These are phyloP conservation scores for Phrynocephalus forsythii DNA, from an alignment of 2,797 vertebrate species.

Conservation along the genomic window DNA sequence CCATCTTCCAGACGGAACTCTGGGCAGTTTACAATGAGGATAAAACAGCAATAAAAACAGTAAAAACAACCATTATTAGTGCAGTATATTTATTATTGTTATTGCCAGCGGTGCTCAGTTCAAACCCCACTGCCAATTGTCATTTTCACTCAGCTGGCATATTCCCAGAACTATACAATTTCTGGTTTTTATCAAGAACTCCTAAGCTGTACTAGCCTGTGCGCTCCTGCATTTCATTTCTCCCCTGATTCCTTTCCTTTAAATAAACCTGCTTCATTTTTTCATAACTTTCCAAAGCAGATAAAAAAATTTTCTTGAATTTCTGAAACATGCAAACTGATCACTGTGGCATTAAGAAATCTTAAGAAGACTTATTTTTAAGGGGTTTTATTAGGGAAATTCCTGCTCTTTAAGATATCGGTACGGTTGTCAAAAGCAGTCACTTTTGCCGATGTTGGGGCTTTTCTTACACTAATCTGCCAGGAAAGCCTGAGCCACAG, in stretches of 20 bases:
- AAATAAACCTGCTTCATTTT: constrained; percentile 75
- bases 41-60: too few species aligned
- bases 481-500: constrained; percentile 80
- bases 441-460: constrained; percentile 80
- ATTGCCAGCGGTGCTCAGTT: constrained; percentile 64
- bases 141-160: constrained; percentile 72
- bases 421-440: constrained; percentile 80
- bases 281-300: constrained; percentile 79
- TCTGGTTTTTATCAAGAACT: constrained; percentile 71
- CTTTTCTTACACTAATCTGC: constrained; percentile 82
- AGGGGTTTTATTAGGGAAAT: constrained; percentile 80
- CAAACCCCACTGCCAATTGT: constrained; percentile 71
- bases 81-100: constrained; percentile 5
- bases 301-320: constrained; percentile 79
- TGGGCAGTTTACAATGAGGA: too few species aligned
- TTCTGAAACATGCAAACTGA: constrained; percentile 81
- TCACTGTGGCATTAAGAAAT: constrained; percentile 80
- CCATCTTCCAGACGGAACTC: too few species aligned
- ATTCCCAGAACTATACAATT: constrained; percentile 76
- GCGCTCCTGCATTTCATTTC: constrained; percentile 71
- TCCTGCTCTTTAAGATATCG: constrained; percentile 80
- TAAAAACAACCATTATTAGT: neutral
- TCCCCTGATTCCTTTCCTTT: constrained; percentile 60
- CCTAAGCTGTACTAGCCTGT: constrained; percentile 70
- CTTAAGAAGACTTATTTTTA: constrained; percentile 81